Evolutionary conservation across 23 tunicate species (phyloP), one percentile per base, ranked within the genome.

Genomic region (Halocynthia aurantium): DNA sequence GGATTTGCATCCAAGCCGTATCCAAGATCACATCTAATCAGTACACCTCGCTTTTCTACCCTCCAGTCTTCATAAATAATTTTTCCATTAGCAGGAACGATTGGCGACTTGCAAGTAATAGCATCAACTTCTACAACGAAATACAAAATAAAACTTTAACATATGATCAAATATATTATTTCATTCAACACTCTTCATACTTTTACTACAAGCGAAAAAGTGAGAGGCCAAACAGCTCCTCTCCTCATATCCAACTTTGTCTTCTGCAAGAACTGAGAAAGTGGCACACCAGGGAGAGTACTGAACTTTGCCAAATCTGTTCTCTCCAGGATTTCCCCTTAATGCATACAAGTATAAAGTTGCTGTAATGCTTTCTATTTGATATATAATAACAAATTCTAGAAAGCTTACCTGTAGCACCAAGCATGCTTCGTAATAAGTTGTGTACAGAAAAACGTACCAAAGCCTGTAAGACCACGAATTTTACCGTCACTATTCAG

Each of bases 221-320:
- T 89, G 85, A 11, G 88, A 74, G 7, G 81, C 62, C 8, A 66
- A 62, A 62, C 96, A 89, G 55, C 85, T 84, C 74, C 89, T 66
- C 53, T 80, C 85, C 76, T 89, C 83, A 19, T 73, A 80, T 52
- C 96, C 96, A 61, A 75, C 50, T 50, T 60, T 61, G 50, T 80
- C 77, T 19, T 75, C 72, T 8, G 72, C 51, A 6, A 89, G 55
- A 63, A 89, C 52, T 22, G 96, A 84, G 49, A 31, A 89, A 52
- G 96, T 89, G 67, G 85, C 96, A 76, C 96, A 89, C 77, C 82
- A 82, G 8, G 85, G 96, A 51, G 88, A 66, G 63, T 84, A 84
- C 53, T 89, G 85, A 6, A 89, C 79, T 5, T 71, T 81, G 18
- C 52, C 62, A 20, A 71, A 22, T 10, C 20, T 54, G 58, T 61